These are phyloP conservation scores for Piscicola geometra DNA, from an alignment of 2,888 invertebrate genomes.

Conservation along the genomic window DNA sequence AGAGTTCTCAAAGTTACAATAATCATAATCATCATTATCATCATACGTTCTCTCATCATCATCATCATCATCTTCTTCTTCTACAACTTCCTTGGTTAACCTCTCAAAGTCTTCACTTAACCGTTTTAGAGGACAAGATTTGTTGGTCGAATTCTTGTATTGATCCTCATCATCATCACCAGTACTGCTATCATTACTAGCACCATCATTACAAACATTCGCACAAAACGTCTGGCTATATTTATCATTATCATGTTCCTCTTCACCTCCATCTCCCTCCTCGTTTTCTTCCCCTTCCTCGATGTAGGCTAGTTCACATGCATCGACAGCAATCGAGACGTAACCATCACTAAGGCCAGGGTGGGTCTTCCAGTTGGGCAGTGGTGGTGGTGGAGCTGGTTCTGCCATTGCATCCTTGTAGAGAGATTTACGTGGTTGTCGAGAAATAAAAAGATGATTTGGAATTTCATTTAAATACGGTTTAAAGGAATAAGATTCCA, in stretches of 20 bases:
- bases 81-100: neutral
- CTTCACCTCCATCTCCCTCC: neutral
- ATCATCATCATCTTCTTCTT: neutral
- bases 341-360: neutral
- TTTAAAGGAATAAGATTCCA: no score
- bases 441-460: no score
- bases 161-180: neutral
- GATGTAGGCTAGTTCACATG: neutral
- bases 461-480: no score
- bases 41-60: no score
- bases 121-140: neutral
- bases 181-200: neutral
- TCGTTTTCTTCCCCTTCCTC: neutral
- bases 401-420: neutral
- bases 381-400: neutral
- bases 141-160: no score
- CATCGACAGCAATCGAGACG: neutral
- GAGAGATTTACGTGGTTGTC: no score
- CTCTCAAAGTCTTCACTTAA: constrained; percentile 1
- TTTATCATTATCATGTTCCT: neutral
- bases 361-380: neutral
- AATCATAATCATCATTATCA: neutral
- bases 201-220: neutral
- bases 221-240: neutral
- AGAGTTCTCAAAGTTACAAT: neutral